Evolutionary conservation across 2,113 vertebrate genomes (phyloP).

Genomic region (Mormoops blainvillei): DNA sequence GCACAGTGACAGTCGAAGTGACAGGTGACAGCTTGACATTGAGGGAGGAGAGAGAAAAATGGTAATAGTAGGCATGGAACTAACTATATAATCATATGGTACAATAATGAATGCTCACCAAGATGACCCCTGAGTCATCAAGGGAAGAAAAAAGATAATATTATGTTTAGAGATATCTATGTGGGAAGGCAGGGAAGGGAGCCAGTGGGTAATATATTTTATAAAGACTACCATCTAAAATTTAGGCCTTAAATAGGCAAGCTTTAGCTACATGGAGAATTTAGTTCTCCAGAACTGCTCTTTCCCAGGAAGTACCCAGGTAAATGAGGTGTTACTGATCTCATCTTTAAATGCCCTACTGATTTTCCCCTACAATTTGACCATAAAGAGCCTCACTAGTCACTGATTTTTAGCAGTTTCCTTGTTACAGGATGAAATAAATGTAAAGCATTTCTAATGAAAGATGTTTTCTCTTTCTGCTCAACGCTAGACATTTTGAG

Average conservation of each 20-base stretch:
- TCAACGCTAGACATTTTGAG: not conserved
- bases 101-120: not conserved
- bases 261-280: not conserved
- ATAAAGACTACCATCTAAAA: not conserved
- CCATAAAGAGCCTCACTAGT: not conserved
- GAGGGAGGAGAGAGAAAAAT: not conserved
- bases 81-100: not conserved
- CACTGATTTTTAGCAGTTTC: not conserved
- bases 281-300: not conserved
- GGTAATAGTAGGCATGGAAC: not conserved
- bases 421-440: slow-evolving; percentile 1
- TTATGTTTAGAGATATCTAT: not conserved
- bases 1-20: not conserved
- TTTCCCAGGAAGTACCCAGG: slow-evolving; percentile 23
- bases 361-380: not conserved
- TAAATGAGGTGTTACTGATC: slow-evolving; percentile 41
- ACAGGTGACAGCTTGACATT: not conserved
- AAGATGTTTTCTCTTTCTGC: not conserved
- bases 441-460: not conserved
- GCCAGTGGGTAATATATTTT: not conserved
- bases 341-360: slow-evolving; percentile 12
- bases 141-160: not conserved
- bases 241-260: not conserved
- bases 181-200: not conserved
- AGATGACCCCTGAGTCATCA: not conserved